Conservation (phyloP, 2,888 invertebrate genomes). For the Sphinx pinastri region DNA sequence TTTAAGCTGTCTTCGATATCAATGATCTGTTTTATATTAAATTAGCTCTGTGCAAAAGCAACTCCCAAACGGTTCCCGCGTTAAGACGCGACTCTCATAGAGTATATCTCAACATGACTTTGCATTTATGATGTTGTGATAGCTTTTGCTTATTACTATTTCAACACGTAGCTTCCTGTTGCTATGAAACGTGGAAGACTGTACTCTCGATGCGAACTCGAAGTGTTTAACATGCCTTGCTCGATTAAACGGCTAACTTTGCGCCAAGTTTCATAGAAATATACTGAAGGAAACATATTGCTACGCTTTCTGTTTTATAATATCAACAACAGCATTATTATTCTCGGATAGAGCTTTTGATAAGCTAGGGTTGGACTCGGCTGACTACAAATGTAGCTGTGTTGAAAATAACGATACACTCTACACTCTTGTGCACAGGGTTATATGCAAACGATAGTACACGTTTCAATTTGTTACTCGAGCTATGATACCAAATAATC, state of each 20-base stretch:
- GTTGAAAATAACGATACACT: not conserved
- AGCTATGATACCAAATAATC: no score
- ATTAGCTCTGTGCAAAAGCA: slow-evolving; percentile 22
- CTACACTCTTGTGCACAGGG: not conserved
- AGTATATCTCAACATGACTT: not conserved
- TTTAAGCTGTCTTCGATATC: slow-evolving; percentile 23
- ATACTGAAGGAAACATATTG: slow-evolving; percentile 20
- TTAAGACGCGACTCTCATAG: not conserved
- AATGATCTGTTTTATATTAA: slow-evolving; percentile 23
- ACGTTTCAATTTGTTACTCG: no score
- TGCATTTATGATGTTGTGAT: slow-evolving; percentile 6
- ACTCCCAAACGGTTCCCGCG: slow-evolving; percentile 22
- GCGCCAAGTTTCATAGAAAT: slow-evolving; percentile 20
- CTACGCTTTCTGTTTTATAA: slow-evolving; percentile 23
- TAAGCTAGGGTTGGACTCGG: slow-evolving; percentile 1
- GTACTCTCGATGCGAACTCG: slow-evolving; percentile 14
- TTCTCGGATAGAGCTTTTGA: slow-evolving; percentile 18
- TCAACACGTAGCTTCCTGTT: slow-evolving; percentile 10
- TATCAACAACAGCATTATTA: slow-evolving; percentile 13
- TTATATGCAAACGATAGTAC: not conserved
- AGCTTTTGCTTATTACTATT: slow-evolving; percentile 22
- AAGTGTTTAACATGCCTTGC: slow-evolving; percentile 19
- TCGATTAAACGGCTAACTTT: slow-evolving; percentile 17
- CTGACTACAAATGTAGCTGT: slow-evolving; percentile 3
- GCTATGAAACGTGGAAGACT: slow-evolving; percentile 4